Percentiles rank a stretch among this genome's conserved stretches.
These are phyloP conservation scores for Gymnoscopelus braueri DNA, from an alignment of 2,797 vertebrate genomes.

Conservation along the genomic window DNA sequence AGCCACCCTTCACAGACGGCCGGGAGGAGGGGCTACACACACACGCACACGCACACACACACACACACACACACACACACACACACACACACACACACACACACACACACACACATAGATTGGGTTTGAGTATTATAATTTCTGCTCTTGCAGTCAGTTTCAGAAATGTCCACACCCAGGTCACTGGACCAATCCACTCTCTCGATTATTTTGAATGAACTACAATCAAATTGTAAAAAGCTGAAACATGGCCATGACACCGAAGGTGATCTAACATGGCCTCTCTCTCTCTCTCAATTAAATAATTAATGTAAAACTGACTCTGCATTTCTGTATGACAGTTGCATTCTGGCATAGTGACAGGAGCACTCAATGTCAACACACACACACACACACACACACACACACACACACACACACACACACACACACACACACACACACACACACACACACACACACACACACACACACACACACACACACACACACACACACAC, in stretches of 20 bases:
- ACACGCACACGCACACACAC: constrained; percentile 21
- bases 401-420: neutral
- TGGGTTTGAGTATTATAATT: too few species aligned
- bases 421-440: neutral
- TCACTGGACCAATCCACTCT: too few species aligned
- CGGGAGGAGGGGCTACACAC: constrained; percentile 49
- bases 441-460: neutral
- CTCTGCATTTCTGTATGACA: too few species aligned
- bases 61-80: neutral
- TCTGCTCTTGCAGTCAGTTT: too few species aligned
- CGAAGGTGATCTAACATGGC: too few species aligned
- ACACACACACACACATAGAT: neutral
- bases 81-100: neutral
- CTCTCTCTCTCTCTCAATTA: neutral
- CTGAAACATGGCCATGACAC: too few species aligned
- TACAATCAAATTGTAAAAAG: too few species aligned
- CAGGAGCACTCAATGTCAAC: neutral
- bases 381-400: neutral
- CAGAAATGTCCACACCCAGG: neutral
- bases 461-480: constrained; percentile 9
- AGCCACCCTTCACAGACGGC: constrained; percentile 76
- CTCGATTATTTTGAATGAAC: too few species aligned
- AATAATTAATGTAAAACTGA: constrained; percentile 5
- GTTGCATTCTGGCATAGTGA: neutral
- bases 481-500: constrained; percentile 19